Evolutionary conservation across 2,888 invertebrate genomes (phyloP).

Genomic region (Drosophila kanekoi): DNA sequence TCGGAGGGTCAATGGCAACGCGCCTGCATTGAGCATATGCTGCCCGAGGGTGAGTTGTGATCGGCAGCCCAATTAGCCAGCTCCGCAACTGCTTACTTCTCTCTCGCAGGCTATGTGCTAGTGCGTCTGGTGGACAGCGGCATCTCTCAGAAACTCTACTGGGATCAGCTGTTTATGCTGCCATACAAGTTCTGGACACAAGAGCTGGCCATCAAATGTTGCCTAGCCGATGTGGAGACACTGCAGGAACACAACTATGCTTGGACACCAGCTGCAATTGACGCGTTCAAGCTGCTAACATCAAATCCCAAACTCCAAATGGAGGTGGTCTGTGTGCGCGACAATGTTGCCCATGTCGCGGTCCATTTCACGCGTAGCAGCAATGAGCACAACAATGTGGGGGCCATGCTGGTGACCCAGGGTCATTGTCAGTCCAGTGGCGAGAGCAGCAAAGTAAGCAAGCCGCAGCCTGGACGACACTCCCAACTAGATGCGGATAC

Average conservation of each 20-base stretch:
- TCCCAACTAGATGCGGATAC: slow-evolving; percentile 16
- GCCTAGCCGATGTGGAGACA: slow-evolving; percentile 85
- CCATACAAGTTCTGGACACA: slow-evolving; percentile 65
- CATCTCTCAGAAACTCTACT: slow-evolving; percentile 86
- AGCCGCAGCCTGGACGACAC: not conserved
- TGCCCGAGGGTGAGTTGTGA: slow-evolving; percentile 61
- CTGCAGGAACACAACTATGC: slow-evolving; percentile 71
- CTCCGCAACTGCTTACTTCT: not conserved
- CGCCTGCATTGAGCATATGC: slow-evolving; percentile 72
- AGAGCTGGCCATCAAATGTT: slow-evolving; percentile 80
- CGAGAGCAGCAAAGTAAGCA: slow-evolving; percentile 17
- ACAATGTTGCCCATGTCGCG: slow-evolving; percentile 81
- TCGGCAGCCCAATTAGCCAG: not conserved
- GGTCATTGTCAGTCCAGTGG: slow-evolving; percentile 86
- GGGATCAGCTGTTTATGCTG: slow-evolving; percentile 86
- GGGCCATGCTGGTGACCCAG: slow-evolving; percentile 86
- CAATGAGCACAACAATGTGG: slow-evolving; percentile 85
- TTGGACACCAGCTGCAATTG: slow-evolving; percentile 83
- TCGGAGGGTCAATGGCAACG: slow-evolving; percentile 77
- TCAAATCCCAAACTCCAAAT: slow-evolving; percentile 83
- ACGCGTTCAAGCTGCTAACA: slow-evolving; percentile 83
- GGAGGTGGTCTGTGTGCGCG: slow-evolving; percentile 73
- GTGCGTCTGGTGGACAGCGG: slow-evolving; percentile 87
- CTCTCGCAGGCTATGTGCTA: slow-evolving; percentile 57
- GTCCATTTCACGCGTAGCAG: slow-evolving; percentile 81